Evolutionary conservation across 1,140 invertebrate species (phyloP).

Genomic region (Drosophila watanabei): DNA sequence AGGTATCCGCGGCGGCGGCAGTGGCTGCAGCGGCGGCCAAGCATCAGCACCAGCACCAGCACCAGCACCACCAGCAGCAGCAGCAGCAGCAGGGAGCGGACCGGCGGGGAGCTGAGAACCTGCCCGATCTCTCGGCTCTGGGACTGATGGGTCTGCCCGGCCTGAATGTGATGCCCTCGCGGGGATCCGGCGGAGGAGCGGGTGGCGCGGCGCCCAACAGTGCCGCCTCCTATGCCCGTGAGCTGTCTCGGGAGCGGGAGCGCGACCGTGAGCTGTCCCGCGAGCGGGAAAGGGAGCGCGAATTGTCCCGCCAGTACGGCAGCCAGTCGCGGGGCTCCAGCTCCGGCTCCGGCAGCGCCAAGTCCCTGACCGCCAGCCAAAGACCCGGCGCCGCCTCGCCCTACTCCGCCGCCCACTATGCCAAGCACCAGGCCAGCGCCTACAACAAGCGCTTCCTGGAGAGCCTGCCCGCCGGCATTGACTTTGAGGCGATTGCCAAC

Average conservation of each 20-base stretch:
- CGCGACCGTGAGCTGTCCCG: slow-evolving; percentile 67
- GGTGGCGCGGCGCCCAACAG: slow-evolving; percentile 62
- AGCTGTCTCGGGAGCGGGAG: slow-evolving; percentile 66
- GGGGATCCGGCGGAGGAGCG: slow-evolving; percentile 28
- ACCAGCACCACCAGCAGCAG: slow-evolving; percentile 65
- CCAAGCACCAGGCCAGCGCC: slow-evolving; percentile 66
- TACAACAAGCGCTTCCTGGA: slow-evolving; percentile 82
- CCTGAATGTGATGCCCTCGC: slow-evolving; percentile 77
- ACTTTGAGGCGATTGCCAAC: slow-evolving; percentile 81
- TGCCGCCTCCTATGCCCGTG: slow-evolving; percentile 74
- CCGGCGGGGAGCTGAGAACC: slow-evolving; percentile 62
- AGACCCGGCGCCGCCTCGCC: slow-evolving; percentile 65
- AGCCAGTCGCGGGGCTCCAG: slow-evolving; percentile 77
- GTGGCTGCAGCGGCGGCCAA: slow-evolving; percentile 68
- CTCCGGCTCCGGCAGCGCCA: slow-evolving; percentile 58
- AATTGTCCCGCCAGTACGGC: slow-evolving; percentile 71
- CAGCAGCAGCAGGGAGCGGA: slow-evolving; percentile 44
- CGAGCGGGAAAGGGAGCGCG: slow-evolving; percentile 70
- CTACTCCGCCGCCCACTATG: slow-evolving; percentile 69
- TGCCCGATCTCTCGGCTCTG: slow-evolving; percentile 76
- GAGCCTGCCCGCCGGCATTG: slow-evolving; percentile 78
- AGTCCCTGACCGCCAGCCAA: slow-evolving; percentile 42
- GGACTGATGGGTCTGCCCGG: slow-evolving; percentile 81
- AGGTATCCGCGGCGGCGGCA: slow-evolving; percentile 74
- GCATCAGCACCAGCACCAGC: slow-evolving; percentile 69